phyloP scores from a whole-genome alignment of 2,888 invertebrate species.

The Digitonthophagus gazella region DNA sequence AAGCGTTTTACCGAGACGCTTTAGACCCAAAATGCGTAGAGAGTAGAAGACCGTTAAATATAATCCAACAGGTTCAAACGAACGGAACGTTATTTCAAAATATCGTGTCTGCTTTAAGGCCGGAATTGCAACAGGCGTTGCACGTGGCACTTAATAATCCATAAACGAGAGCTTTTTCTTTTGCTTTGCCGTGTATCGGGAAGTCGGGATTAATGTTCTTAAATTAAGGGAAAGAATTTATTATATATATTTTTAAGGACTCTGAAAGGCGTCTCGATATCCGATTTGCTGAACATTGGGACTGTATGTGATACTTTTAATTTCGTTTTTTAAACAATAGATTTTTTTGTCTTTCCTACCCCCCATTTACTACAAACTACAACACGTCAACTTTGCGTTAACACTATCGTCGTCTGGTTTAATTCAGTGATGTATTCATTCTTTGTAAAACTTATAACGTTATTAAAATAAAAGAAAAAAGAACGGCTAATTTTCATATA shows the following conservation, averaged over 20 bases:
- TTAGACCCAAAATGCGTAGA: slow-evolving; percentile 73
- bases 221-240: slow-evolving; percentile 10
- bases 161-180: slow-evolving; percentile 21
- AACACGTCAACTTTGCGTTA: slow-evolving; percentile 4
- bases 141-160: slow-evolving; percentile 63
- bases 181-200: slow-evolving; percentile 19
- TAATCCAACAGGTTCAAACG: slow-evolving; percentile 86
- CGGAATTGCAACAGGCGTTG: slow-evolving; percentile 81
- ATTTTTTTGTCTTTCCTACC: neutral
- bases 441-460: slow-evolving; percentile 25
- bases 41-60: slow-evolving; percentile 75
- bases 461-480: slow-evolving; percentile 32
- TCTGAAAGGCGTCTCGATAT: slow-evolving; percentile 5
- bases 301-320: slow-evolving; percentile 46
- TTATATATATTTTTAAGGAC: slow-evolving; percentile 12
- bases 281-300: slow-evolving; percentile 23
- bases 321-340: slow-evolving; percentile 22
- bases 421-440: slow-evolving; percentile 11
- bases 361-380: neutral
- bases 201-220: slow-evolving; percentile 10
- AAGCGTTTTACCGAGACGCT: slow-evolving; percentile 83
- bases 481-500: neutral
- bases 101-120: slow-evolving; percentile 62
- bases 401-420: slow-evolving; percentile 9
- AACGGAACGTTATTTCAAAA: slow-evolving; percentile 48